Conservation (phyloP, 2,113 vertebrate species). For the Zonotrichia leucophrys region DNA sequence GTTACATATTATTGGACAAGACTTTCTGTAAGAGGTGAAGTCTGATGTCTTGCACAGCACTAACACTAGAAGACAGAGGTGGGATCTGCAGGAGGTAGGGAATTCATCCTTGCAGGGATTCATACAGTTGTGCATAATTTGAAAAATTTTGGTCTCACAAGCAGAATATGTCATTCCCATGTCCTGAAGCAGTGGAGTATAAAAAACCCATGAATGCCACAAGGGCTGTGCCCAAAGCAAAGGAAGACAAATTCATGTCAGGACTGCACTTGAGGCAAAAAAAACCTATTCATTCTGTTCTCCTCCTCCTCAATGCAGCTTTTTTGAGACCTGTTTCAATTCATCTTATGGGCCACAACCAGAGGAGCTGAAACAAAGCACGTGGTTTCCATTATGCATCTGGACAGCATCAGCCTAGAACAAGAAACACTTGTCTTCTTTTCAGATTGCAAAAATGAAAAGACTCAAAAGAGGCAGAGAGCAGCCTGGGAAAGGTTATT, state of each 20-base stretch:
- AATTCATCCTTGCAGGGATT: neutral
- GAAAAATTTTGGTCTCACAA: neutral
- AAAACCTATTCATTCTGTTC: neutral
- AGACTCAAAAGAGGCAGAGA: neutral
- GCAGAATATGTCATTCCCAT: neutral
- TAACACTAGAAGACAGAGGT: neutral
- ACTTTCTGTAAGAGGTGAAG: neutral
- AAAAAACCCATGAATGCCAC: neutral
- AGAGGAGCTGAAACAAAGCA: neutral
- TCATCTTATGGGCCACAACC: neutral
- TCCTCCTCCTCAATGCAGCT: neutral
- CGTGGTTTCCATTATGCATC: neutral
- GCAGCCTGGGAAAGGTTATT: neutral
- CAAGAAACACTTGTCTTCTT: neutral
- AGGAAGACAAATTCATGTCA: neutral
- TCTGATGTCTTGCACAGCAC: neutral
- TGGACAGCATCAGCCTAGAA: neutral
- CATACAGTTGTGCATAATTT: neutral
- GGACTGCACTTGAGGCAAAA: neutral
- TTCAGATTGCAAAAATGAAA: neutral
- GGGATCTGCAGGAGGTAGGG: neutral
- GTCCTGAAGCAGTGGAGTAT: neutral
- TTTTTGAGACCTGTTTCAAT: neutral
- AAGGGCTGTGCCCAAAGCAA: neutral
- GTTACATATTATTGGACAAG: neutral